Percentiles rank a stretch among this genome's conserved stretches.
phyloP scores from a whole-genome alignment of 2,797 vertebrate species.

The Mus spretus region DNA sequence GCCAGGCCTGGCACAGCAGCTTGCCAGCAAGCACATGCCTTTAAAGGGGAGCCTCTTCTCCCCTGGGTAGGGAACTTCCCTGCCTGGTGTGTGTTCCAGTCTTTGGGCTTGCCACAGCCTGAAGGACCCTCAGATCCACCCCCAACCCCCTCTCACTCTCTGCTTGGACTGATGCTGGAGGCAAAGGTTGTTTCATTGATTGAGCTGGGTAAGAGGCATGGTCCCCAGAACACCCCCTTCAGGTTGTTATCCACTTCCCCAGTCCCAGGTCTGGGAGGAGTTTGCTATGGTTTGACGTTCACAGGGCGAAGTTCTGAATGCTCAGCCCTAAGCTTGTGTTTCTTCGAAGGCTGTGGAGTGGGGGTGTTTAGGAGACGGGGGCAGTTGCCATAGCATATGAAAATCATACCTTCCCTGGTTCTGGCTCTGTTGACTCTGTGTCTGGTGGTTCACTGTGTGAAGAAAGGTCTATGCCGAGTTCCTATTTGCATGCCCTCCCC shows the following conservation, averaged over 20 bases:
- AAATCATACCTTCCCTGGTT: background rate
- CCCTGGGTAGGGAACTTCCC: background rate
- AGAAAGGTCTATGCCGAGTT: background rate
- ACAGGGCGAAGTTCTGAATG: background rate
- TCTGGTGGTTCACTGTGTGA: background rate
- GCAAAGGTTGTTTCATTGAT: background rate
- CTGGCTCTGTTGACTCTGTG: background rate
- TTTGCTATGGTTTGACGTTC: background rate
- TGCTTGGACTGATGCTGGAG: background rate
- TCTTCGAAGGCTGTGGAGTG: background rate
- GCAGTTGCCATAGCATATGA: background rate
- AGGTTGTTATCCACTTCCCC: background rate
- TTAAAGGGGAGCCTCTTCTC: background rate
- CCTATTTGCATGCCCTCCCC: too few species aligned
- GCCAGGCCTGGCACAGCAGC: conserved; percentile 56
- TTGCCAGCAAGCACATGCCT: conserved; percentile 52
- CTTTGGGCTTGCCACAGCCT: background rate
- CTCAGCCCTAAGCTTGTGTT: background rate
- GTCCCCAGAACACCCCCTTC: background rate
- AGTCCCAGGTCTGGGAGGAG: background rate
- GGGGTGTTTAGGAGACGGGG: background rate
- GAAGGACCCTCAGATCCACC: background rate
- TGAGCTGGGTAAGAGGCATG: background rate
- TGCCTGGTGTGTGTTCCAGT: background rate
- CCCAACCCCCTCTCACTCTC: background rate